Conservation (phyloP, 2,797 vertebrate species). For the Trachops cirrhosus region DNA sequence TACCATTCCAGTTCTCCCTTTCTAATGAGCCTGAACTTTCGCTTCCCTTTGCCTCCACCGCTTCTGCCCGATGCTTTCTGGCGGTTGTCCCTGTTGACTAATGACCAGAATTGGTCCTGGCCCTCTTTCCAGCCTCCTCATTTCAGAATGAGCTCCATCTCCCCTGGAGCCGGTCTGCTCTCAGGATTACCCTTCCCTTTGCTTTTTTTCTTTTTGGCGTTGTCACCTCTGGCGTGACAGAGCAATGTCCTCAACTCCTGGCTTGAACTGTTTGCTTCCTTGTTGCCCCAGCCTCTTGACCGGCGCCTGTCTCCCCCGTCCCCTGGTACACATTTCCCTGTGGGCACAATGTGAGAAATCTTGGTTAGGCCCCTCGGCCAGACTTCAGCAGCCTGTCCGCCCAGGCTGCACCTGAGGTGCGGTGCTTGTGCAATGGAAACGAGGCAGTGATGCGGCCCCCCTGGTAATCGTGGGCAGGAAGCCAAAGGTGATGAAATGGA, state of each 20-base stretch:
- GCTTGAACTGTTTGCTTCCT: background rate
- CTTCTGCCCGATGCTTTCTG: background rate
- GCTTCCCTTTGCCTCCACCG: background rate
- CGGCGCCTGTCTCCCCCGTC: background rate
- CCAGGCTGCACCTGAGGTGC: background rate
- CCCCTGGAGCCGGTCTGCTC: accelerated
- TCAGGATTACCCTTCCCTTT: background rate
- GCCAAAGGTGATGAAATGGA: background rate
- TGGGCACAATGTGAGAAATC: background rate
- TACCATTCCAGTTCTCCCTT: background rate
- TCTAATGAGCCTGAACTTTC: conserved; percentile 55
- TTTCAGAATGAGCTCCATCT: background rate
- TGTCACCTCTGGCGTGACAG: background rate
- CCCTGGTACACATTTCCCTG: background rate
- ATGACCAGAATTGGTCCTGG: background rate
- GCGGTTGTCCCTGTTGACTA: conserved; percentile 9
- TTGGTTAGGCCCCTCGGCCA: background rate
- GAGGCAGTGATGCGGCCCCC: background rate
- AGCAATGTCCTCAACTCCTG: background rate
- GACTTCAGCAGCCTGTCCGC: background rate
- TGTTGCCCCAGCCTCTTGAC: background rate
- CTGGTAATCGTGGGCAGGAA: background rate
- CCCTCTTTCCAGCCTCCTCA: conserved; percentile 2
- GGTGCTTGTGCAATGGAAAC: accelerated
- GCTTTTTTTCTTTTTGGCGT: background rate